These are phyloP conservation scores for Iphiclides podalirius DNA, from an alignment of 2,888 invertebrate genomes.

Conservation along the genomic window DNA sequence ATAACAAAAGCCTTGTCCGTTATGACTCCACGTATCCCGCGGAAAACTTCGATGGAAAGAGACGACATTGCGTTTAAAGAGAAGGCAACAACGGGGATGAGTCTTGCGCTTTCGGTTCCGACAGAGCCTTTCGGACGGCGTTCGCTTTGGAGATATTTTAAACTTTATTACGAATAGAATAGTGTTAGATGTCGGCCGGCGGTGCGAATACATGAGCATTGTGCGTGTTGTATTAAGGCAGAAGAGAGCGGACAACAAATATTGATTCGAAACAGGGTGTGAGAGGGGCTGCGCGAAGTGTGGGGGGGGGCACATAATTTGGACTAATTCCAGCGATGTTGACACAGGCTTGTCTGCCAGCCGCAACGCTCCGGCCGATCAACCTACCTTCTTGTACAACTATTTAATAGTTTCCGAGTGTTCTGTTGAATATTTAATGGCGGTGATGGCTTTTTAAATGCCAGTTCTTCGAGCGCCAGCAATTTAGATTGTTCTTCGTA, in stretches of 20 bases:
- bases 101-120: conserved; percentile 37
- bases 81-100: conserved; percentile 70
- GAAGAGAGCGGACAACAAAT: conserved; percentile 81
- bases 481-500: too few species aligned
- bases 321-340: conserved; percentile 78
- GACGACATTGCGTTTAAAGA: conserved; percentile 72
- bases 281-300: conserved; percentile 35
- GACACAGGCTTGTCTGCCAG: conserved; percentile 70
- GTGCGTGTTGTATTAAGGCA: conserved; percentile 78
- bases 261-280: conserved; percentile 74
- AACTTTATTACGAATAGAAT: conserved; percentile 1
- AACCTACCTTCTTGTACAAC: conserved; percentile 59
- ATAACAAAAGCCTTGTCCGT: too few species aligned
- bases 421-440: conserved; percentile 24
- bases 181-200: conserved; percentile 23
- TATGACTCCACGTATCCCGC: conserved; percentile 50
- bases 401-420: conserved; percentile 40
- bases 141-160: conserved; percentile 17
- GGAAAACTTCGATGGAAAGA: conserved; percentile 69
- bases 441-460: conserved; percentile 24
- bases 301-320: conserved; percentile 71
- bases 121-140: conserved; percentile 37
- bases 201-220: conserved; percentile 53
- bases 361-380: conserved; percentile 42
- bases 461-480: too few species aligned